Percentiles rank a stretch among this genome's conserved stretches.
phyloP scores from a whole-genome alignment of 2,113 vertebrate genomes.

The Oxyruncus cristatus region DNA sequence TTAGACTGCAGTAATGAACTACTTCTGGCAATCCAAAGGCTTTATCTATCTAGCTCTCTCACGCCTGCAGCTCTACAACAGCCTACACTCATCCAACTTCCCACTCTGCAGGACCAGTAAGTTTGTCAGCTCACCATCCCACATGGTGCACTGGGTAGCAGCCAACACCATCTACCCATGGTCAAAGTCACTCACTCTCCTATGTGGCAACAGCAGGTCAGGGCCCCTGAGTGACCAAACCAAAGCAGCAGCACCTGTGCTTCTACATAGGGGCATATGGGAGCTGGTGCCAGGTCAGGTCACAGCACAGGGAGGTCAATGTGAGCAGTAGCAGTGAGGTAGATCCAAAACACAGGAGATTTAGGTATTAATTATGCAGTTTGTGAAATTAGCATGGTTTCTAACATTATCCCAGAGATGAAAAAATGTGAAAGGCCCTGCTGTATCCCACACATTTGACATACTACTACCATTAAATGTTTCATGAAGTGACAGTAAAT shows the following conservation, averaged over 20 bases:
- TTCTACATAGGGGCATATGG: accelerated
- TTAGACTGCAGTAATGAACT: not conserved
- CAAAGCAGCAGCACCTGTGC: not conserved
- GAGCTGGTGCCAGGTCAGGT: not conserved
- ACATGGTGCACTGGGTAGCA: accelerated
- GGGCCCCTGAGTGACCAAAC: not conserved
- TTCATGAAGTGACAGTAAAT: not conserved
- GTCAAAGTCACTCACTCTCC: not conserved
- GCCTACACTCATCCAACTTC: not conserved
- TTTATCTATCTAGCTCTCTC: not conserved
- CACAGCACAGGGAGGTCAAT: not conserved
- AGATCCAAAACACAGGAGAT: not conserved
- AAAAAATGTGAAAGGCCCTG: not conserved
- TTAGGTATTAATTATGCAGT: not conserved
- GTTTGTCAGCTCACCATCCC: not conserved
- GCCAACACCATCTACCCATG: not conserved
- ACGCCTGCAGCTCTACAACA: not conserved
- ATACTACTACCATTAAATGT: not conserved
- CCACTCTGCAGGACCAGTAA: not conserved
- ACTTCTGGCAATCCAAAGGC: not conserved
- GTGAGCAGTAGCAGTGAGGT: not conserved
- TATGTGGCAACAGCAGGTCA: not conserved
- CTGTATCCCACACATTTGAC: not conserved
- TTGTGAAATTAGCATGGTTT: not conserved
- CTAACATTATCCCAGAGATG: not conserved